Base-by-base conservation (phyloP, 2,888 invertebrate species). In the Frankliniella intonsa region DNA sequence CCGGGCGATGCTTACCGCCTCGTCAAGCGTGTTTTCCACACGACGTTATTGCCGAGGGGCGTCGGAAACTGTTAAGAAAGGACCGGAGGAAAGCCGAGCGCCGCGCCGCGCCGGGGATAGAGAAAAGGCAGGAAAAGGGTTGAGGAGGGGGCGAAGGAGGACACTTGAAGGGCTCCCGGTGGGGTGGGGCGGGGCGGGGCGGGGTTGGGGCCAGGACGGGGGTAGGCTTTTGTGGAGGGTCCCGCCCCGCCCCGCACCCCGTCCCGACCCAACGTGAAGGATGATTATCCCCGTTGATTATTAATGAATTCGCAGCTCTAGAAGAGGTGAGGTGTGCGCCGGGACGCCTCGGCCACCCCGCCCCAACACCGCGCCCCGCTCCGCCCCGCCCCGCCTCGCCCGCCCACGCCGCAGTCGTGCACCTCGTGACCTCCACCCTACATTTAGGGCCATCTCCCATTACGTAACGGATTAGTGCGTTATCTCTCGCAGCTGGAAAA, bases 291-390 rank as follows among this genome's bases (percentile, higher is more conserved):
- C 22, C 69, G 3, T 76, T 76, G 69, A 76, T 76, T 76, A 76
- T 76, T 76, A 25, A 76, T 76, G 69, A 76, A 76, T 76, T 76
- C 69, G 69, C 69, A 76, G 69, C 69, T 69, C 69, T 22, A 69
- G 69, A 76, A 76, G 55, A 55, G 55, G 55, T 14, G 19, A 55
- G 69, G 69, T 76, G 69, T 76, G 69, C 69, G 69, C 69, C 22
- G 22, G 9, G 69, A 25, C 69, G 69, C 69, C 69, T 76, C 25
- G 25, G 38, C 69, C 22, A 7, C 22, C 69, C 69, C 25, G 25
- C 25, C 69, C 69, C 10, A n/a, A n/a, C n/a, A 9, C 69, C 25
- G 10, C 69, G 3, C 22, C 69, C 25, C 25, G 22, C 25, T 5
- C 65, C 69, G 22, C 69, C 69, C 69, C 22, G 69, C 69, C 69